Evolutionary conservation across 2,888 invertebrate species (phyloP).

Genomic region (Antitype chi): DNA sequence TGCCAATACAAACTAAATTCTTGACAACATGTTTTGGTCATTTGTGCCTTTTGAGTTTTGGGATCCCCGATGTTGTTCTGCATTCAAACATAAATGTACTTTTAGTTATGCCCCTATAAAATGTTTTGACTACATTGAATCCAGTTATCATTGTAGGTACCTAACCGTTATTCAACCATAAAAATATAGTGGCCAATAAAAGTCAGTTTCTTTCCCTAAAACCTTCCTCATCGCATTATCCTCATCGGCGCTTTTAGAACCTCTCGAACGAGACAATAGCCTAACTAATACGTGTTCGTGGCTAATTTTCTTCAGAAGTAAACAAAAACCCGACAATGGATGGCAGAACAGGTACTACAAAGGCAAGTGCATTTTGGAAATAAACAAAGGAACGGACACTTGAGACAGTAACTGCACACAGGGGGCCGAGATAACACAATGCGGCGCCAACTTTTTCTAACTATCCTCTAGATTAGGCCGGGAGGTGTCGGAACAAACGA

Average conservation of each 20-base stretch:
- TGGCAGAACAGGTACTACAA: conserved; percentile 82
- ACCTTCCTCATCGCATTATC: conserved; percentile 49
- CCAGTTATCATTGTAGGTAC: conserved; percentile 20
- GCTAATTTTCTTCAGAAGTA: conserved; percentile 79
- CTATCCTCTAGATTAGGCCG: conserved; percentile 75
- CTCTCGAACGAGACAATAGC: conserved; percentile 73
- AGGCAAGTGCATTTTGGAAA: conserved; percentile 78
- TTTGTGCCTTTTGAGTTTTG: not conserved
- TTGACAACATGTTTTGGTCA: conserved; percentile 8
- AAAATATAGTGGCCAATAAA: conserved; percentile 61
- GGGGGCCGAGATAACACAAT: conserved; percentile 79
- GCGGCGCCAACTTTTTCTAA: conserved; percentile 87
- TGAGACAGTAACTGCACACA: conserved; percentile 79
- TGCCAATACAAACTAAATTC: conserved; percentile 8
- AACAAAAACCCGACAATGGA: conserved; percentile 72
- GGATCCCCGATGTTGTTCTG: not conserved
- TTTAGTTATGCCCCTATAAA: conserved; percentile 21
- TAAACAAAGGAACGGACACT: conserved; percentile 80
- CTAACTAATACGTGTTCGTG: conserved; percentile 78
- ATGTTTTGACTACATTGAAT: conserved; percentile 11
- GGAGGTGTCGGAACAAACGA: conserved; percentile 88
- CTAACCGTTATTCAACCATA: conserved; percentile 55
- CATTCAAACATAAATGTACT: conserved; percentile 20
- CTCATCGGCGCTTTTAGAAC: conserved; percentile 69
- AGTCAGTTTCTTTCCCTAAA: conserved; percentile 52